These are phyloP conservation scores for Amyelois transitella DNA, from an alignment of 1,140 invertebrate genomes.

Conservation along the genomic window DNA sequence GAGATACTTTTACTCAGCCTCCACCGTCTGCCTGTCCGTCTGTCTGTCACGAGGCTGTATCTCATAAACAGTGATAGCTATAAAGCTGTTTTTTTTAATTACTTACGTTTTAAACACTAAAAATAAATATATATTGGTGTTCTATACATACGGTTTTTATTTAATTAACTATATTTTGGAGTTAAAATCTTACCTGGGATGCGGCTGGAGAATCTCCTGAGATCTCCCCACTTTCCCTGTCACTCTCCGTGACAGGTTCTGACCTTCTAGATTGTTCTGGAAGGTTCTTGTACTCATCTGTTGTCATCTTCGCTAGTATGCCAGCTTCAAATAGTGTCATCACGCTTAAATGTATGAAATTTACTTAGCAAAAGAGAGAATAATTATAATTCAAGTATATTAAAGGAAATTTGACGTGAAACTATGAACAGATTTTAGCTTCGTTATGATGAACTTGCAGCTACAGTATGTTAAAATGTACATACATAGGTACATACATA, in stretches of 20 bases:
- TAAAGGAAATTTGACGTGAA: too few relatives aligned
- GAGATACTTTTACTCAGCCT: too few relatives aligned
- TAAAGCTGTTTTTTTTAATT: too few relatives aligned
- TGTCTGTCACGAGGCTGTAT: too few relatives aligned
- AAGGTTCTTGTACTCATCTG: constrained; percentile 80
- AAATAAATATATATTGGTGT: neutral
- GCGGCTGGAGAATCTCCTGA: constrained; percentile 32
- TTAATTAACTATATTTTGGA: neutral
- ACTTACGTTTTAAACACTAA: neutral
- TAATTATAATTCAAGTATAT: too few relatives aligned
- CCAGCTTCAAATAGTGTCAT: constrained; percentile 83
- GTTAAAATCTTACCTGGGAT: constrained; percentile 38
- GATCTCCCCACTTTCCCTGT: constrained; percentile 34
- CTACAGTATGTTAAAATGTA: too few relatives aligned
- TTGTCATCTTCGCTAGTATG: constrained; percentile 81
- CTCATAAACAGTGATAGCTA: too few relatives aligned
- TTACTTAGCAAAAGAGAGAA: neutral
- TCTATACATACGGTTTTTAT: too few relatives aligned
- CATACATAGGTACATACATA: too few relatives aligned
- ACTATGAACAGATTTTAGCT: too few relatives aligned
- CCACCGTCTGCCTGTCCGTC: too few relatives aligned
- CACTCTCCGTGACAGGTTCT: constrained; percentile 55
- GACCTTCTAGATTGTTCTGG: constrained; percentile 72
- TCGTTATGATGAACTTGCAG: too few relatives aligned
- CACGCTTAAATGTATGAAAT: constrained; percentile 65